Conservation (phyloP, 2,888 invertebrate species). For the Strigamia crassipes region DNA sequence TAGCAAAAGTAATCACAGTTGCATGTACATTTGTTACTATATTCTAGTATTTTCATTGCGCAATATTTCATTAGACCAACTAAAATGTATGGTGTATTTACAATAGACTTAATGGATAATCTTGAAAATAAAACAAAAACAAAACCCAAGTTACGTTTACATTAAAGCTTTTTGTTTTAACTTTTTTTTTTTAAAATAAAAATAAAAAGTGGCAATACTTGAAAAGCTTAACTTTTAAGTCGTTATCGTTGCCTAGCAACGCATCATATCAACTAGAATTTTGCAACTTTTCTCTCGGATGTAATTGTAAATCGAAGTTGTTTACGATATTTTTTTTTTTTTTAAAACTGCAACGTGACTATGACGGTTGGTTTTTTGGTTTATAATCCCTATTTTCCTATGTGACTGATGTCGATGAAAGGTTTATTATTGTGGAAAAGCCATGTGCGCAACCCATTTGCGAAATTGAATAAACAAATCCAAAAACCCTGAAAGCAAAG, state of each 20-base stretch:
- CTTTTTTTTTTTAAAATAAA: background rate
- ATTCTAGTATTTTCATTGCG: background rate
- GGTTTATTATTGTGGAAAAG: conserved; percentile 23
- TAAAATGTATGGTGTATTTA: background rate
- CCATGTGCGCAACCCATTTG: conserved; percentile 27
- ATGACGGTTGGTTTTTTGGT: background rate
- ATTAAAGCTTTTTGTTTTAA: background rate
- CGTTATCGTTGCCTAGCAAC: background rate
- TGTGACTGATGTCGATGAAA: background rate
- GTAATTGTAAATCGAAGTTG: background rate
- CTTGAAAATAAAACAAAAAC: background rate
- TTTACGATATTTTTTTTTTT: background rate
- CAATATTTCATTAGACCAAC: background rate
- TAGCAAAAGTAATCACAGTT: background rate
- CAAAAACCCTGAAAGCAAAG: background rate
- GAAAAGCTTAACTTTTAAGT: background rate
- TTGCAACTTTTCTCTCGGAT: background rate
- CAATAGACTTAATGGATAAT: background rate
- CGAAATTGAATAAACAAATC: conserved; percentile 25
- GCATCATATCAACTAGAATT: background rate
- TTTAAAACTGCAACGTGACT: background rate
- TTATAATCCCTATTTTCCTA: background rate
- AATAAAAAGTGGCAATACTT: background rate
- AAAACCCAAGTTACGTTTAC: background rate
- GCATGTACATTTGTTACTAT: background rate